Base-by-base conservation (phyloP, 1,140 invertebrate genomes). In the Drepana arcuata region DNA sequence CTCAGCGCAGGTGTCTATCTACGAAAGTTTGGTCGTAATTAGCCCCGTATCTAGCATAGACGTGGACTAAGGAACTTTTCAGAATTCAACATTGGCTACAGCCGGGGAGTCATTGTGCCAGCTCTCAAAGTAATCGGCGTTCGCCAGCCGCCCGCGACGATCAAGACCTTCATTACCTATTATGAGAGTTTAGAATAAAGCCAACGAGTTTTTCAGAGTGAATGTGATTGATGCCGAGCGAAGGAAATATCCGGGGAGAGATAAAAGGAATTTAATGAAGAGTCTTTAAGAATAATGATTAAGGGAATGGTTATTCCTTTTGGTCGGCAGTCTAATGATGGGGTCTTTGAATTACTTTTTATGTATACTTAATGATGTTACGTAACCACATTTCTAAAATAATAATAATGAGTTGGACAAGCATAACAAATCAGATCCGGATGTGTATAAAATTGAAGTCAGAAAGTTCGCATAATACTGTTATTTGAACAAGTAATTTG, bases 231-330 rank as follows among this genome's bases (percentile, higher is more conserved):
- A 82, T 82, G 69, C 73, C 62, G 56, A 71, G 59, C 62, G 60
- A 63, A 79, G 71, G 71, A 75, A 79, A 79, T 75, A 82, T 79
- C 78, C 70, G 64, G 66, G 54, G 72, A 78, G 73, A 81, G 74
- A 81, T 81, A 79, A 81, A 79, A 79, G 72, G 77, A 81, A 79
- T 81, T 79, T 81, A 78, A 81, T 82, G 77, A 82, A 82, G 68
- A 79, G 67, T 78, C 73, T 79, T 82, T 79, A 79, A 75, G 78
- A 82, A 82, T 79, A 82, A 82, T 82, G 70, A 79, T 79, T 82
- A 79, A 77, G 71, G 67, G 63, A 78, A 82, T 75, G 70, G 74
- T 77, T 81, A 77, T 81, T 79, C 70, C 68, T 77, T 77, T 78
- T 69, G 62, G 64, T 78, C 54, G 57, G 54, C 54, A 39, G 68